Evolutionary conservation across 2,888 invertebrate genomes (phyloP).

Genomic region (Cistogaster globosa): DNA sequence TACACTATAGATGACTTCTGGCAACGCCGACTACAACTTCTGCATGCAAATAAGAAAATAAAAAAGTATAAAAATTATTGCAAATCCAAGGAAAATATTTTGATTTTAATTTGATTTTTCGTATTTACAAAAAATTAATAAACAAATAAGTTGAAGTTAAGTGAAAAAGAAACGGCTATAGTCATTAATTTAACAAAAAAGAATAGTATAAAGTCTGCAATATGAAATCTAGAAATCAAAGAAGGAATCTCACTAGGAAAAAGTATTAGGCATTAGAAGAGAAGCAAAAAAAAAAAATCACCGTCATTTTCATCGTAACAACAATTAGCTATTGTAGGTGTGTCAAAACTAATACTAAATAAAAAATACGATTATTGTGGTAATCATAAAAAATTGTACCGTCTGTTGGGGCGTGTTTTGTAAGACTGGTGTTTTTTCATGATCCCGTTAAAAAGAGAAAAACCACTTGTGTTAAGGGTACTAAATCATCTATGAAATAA

Average conservation of each 20-base stretch:
- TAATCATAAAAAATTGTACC: slow-evolving; percentile 9
- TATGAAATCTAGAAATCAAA: slow-evolving; percentile 55
- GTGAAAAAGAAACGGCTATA: neutral
- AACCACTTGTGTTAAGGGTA: slow-evolving; percentile 18
- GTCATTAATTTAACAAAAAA: slow-evolving; percentile 3
- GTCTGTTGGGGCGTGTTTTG: slow-evolving; percentile 41
- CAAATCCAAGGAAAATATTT: slow-evolving; percentile 46
- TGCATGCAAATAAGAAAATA: slow-evolving; percentile 64
- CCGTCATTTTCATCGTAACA: neutral
- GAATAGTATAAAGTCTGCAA: slow-evolving; percentile 49
- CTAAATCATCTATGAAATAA: slow-evolving; percentile 53
- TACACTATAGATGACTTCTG: neutral
- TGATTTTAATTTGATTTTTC: slow-evolving; percentile 34
- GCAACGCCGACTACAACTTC: slow-evolving; percentile 45
- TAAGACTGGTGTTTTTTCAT: slow-evolving; percentile 38
- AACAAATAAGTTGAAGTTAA: neutral
- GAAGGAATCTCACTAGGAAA: slow-evolving; percentile 62
- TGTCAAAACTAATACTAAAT: slow-evolving; percentile 19
- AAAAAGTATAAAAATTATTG: slow-evolving; percentile 54
- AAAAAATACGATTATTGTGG: slow-evolving; percentile 1
- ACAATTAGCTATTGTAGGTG: slow-evolving; percentile 14
- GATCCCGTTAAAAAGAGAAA: slow-evolving; percentile 36
- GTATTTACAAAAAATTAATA: slow-evolving; percentile 37
- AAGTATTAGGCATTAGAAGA: slow-evolving; percentile 53
- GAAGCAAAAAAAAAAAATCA: slow-evolving; percentile 36